phyloP scores from a whole-genome alignment of 2,113 vertebrate species.

The Oplegnathus fasciatus region DNA sequence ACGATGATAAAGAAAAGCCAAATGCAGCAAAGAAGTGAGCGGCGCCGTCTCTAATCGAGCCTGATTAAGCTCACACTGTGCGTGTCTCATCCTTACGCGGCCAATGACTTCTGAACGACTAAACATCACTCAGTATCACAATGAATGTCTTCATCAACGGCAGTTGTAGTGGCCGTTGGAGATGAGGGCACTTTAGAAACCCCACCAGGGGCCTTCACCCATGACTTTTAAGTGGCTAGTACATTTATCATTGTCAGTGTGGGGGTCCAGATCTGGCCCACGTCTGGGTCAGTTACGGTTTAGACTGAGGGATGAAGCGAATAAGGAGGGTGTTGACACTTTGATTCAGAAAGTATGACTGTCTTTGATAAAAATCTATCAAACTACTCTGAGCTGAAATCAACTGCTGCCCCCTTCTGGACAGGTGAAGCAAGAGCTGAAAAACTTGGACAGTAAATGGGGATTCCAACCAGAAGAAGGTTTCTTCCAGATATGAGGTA shows the following conservation, averaged over 20 bases:
- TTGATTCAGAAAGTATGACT: not conserved
- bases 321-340: not conserved
- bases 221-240: slow-evolving; percentile 39
- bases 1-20: slow-evolving; percentile 65
- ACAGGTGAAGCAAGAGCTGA: slow-evolving; percentile 59
- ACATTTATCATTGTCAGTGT: slow-evolving; percentile 61
- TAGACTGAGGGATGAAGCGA: not conserved
- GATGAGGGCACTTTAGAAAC: slow-evolving; percentile 9
- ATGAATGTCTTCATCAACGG: slow-evolving; percentile 64
- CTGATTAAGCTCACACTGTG: slow-evolving; percentile 72
- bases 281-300: slow-evolving; percentile 9
- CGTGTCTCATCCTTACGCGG: slow-evolving; percentile 56
- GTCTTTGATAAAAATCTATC: not conserved
- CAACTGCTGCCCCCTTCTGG: slow-evolving; percentile 57
- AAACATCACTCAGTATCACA: slow-evolving; percentile 52
- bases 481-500: not conserved
- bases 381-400: not conserved
- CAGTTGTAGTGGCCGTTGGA: slow-evolving; percentile 11
- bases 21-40: slow-evolving; percentile 54
- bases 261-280: slow-evolving; percentile 15
- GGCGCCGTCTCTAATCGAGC: slow-evolving; percentile 65
- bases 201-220: slow-evolving; percentile 2
- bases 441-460: not conserved
- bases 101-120: slow-evolving; percentile 61
- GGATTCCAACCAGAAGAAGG: not conserved